These are phyloP conservation scores for Acrocephalus scirpaceus DNA, from an alignment of 2,797 vertebrate genomes.

Conservation along the genomic window DNA sequence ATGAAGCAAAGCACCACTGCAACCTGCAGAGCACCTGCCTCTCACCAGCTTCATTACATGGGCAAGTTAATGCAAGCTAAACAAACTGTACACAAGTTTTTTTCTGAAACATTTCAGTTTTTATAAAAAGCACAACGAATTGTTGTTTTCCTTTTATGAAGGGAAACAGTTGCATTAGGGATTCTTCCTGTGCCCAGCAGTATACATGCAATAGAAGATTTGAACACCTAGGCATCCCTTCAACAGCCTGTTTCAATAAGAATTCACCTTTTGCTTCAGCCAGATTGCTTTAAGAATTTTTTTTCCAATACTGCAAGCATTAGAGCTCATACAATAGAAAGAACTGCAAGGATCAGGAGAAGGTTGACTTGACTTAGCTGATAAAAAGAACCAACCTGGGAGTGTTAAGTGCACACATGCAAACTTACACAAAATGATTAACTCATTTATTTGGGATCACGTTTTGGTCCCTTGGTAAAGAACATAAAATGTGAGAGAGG, in stretches of 20 bases:
- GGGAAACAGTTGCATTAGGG: not conserved
- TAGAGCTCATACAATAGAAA: not conserved
- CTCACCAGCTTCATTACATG: not conserved
- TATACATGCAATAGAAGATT: not conserved
- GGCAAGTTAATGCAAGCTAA: not conserved
- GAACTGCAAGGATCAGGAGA: not conserved
- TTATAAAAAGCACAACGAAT: not conserved
- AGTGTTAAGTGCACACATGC: not conserved
- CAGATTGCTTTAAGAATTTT: not conserved
- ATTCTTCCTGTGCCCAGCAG: not conserved
- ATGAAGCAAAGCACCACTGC: not conserved
- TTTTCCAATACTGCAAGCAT: not conserved
- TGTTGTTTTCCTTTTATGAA: not conserved
- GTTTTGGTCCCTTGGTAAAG: not conserved
- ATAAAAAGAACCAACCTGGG: not conserved
- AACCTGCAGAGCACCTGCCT: not conserved
- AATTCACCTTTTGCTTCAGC: not conserved
- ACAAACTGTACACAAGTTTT: not conserved
- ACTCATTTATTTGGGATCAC: not conserved
- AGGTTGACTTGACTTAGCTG: not conserved
- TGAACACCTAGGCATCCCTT: not conserved
- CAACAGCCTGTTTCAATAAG: not conserved
- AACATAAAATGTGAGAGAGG: not conserved
- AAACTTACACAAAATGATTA: not conserved
- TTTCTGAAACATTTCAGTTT: not conserved